These are phyloP conservation scores for Dicentrarchus labrax DNA, from an alignment of 2,113 vertebrate genomes.

Conservation along the genomic window DNA sequence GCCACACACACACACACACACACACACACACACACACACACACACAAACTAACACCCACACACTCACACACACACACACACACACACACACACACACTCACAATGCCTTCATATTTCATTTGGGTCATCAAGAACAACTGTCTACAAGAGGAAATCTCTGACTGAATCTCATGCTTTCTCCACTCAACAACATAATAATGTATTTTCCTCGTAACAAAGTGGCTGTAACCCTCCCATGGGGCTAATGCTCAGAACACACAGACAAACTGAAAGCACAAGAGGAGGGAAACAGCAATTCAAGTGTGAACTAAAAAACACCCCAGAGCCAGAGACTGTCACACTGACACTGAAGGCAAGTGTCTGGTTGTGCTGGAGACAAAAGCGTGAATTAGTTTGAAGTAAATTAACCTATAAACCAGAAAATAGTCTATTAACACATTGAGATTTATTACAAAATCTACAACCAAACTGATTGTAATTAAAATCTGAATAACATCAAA, in stretches of 20 bases:
- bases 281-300: slow-evolving; percentile 53
- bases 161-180: slow-evolving; percentile 46
- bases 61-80: slow-evolving; percentile 26
- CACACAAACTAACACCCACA: slow-evolving; percentile 34
- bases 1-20: slow-evolving; percentile 12
- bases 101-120: slow-evolving; percentile 73
- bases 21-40: slow-evolving; percentile 39
- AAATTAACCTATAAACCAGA: slow-evolving; percentile 21
- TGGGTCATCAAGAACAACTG: slow-evolving; percentile 64
- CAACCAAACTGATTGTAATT: background rate
- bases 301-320: slow-evolving; percentile 47
- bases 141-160: slow-evolving; percentile 67
- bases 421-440: background rate
- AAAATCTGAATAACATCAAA: slow-evolving; percentile 7
- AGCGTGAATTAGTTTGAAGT: slow-evolving; percentile 23
- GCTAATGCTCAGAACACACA: slow-evolving; percentile 52
- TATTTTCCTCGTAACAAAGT: slow-evolving; percentile 66
- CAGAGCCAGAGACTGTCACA: slow-evolving; percentile 39
- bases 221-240: slow-evolving; percentile 48
- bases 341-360: slow-evolving; percentile 32
- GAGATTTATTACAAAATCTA: background rate
- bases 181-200: slow-evolving; percentile 59
- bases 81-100: slow-evolving; percentile 38
- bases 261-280: slow-evolving; percentile 47
- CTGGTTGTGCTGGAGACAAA: slow-evolving; percentile 18